phyloP scores from a whole-genome alignment of 2,797 vertebrate genomes.

The Labeo calbasu region DNA sequence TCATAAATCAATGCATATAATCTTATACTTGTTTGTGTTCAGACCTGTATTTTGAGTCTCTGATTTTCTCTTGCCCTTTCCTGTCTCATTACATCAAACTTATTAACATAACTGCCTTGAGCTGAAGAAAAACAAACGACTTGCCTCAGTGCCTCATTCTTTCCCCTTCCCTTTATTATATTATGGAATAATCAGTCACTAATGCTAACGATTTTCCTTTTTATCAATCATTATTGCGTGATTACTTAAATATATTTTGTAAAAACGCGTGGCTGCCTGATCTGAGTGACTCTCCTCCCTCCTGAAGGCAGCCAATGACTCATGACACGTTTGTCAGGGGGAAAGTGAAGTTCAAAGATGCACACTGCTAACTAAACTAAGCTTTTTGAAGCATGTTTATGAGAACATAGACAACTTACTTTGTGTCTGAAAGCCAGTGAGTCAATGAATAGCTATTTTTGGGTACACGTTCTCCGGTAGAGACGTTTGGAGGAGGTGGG shows the following conservation, averaged over 20 bases:
- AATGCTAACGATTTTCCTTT: neutral
- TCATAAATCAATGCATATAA: neutral
- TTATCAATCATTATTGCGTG: neutral
- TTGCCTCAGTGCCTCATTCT: neutral
- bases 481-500: constrained; percentile 5
- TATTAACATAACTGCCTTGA: constrained; percentile 5
- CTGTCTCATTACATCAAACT: constrained; percentile 8
- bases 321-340: constrained; percentile 43
- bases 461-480: neutral
- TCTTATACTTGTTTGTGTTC: neutral
- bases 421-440: neutral
- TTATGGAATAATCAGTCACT: neutral
- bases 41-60: neutral
- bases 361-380: neutral
- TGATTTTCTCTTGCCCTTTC: neutral
- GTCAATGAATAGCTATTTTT: constrained; percentile 14
- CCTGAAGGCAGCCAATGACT: constrained; percentile 44
- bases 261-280: neutral
- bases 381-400: neutral
- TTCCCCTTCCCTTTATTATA: neutral
- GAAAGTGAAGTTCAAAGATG: constrained; percentile 60
- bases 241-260: neutral
- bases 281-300: constrained; percentile 56
- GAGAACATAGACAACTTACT: neutral
- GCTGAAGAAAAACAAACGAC: constrained; percentile 3